Evolutionary conservation across 2,113 vertebrate species (phyloP), one percentile per base, ranked within the genome.

Genomic region (Neopipo cinnamomea): DNA sequence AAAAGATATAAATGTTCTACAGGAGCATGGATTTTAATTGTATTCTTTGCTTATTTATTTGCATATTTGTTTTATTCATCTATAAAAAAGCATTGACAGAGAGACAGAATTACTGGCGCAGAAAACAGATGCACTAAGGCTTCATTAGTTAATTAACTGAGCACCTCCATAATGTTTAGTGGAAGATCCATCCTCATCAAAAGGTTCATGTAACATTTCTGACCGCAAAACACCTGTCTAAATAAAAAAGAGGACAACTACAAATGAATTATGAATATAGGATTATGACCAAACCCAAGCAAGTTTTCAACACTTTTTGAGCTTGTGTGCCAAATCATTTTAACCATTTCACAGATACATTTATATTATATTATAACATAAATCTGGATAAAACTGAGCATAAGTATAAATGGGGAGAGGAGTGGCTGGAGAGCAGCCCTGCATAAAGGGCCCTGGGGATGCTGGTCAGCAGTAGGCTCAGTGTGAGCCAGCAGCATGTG

Each of bases 141-240:
- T 94, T 85, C 35, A 55, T 91, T 84, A 89, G 25, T 49, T 70
- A 94, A 92, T 85, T 78, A 47, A 55, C 72, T 78, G 37, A 89
- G 16, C 14, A 72, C 33, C 35, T 52, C 44, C 30, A 47, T 72
- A 56, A 75, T 6, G 35, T 39, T 84, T 52, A 56, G 14, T 33
- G 20, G 20, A 65, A 23, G 18, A 85, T 82, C 53, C 18, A 22
- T 85, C 47, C 61, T 37, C 65, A 22, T 44, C 55, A 71, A 73
- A 86, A 21, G 35, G 22, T 78, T 87, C 41, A n/a, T 1, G 1
- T 37, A 39, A 41, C 10, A 73, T 30, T 81, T 82, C 58, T 76
- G 58, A 58, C 46, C 42, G 24, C 53, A 72, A 85, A 92, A 89
- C 24, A 58, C 8, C 24, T 11, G 6, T 17, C 66, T 79, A 82